Evolutionary conservation across 2,797 vertebrate species (phyloP).

Genomic region (Etheostoma nigrum): DNA sequence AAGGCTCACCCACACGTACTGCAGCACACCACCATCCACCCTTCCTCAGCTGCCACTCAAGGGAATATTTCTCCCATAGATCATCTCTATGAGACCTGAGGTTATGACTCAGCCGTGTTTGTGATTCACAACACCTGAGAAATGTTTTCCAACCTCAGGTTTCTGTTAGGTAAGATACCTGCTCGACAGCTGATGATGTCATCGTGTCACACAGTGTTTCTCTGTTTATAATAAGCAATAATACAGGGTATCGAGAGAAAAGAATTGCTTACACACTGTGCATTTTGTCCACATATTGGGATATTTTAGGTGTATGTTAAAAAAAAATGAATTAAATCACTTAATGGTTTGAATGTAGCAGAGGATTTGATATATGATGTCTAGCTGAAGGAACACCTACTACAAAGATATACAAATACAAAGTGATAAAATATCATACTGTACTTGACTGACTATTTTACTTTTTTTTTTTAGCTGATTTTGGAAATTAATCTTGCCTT

Average conservation of each 20-base stretch:
- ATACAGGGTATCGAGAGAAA: too few relatives aligned
- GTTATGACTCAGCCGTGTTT: slow-evolving; percentile 48
- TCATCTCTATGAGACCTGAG: slow-evolving; percentile 12
- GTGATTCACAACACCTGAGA: slow-evolving; percentile 54
- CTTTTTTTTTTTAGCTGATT: neutral
- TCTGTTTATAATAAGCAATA: neutral
- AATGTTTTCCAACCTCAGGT: slow-evolving; percentile 47
- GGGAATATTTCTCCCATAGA: slow-evolving; percentile 1
- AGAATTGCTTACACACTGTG: neutral
- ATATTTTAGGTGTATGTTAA: neutral
- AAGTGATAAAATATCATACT: neutral
- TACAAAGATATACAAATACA: neutral
- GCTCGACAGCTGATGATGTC: slow-evolving; percentile 21
- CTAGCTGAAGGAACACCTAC: neutral
- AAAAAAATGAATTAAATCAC: neutral
- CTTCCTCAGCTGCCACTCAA: too few relatives aligned
- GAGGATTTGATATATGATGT: neutral
- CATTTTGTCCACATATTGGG: neutral
- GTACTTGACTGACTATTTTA: neutral
- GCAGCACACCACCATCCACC: neutral
- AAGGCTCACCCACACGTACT: neutral
- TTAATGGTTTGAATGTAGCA: neutral
- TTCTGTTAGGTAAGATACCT: slow-evolving; percentile 59
- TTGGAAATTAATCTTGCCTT: too few relatives aligned
- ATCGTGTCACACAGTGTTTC: slow-evolving; percentile 15